These are phyloP conservation scores for Agonopterix heracliana DNA, from an alignment of 2,888 invertebrate species.

Conservation along the genomic window DNA sequence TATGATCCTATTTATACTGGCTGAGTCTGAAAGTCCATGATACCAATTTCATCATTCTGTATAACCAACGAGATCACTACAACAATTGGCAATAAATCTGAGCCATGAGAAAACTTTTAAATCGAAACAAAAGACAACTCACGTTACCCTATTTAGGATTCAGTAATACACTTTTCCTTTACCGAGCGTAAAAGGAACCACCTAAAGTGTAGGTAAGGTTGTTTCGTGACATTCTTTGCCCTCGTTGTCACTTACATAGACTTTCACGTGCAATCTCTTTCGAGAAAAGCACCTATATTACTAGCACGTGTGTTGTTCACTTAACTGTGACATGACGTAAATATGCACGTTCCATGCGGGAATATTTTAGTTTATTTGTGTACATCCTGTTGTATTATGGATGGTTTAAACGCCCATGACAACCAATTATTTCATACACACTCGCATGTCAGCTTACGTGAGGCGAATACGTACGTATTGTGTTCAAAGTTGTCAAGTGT, in stretches of 20 bases:
- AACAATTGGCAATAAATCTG: too few relatives aligned
- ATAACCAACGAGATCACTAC: too few relatives aligned
- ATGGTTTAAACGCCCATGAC: conserved; percentile 7
- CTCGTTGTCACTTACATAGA: not conserved
- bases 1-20: too few relatives aligned
- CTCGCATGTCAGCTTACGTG: conserved; percentile 21
- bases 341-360: conserved; percentile 2
- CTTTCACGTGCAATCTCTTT: not conserved
- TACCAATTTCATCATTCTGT: too few relatives aligned
- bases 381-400: not conserved
- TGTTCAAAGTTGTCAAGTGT: conserved; percentile 7
- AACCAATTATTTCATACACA: conserved; percentile 30
- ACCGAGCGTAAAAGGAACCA: too few relatives aligned
- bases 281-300: not conserved
- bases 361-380: not conserved
- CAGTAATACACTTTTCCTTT: too few relatives aligned
- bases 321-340: conserved; percentile 17
- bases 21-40: too few relatives aligned
- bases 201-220: too few relatives aligned
- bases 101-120: too few relatives aligned
- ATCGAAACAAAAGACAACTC: too few relatives aligned
- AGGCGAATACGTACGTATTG: conserved; percentile 1
- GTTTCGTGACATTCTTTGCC: not conserved
- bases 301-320: conserved; percentile 19
- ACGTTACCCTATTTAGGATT: too few relatives aligned